Conservation (phyloP, 2,113 vertebrate species). For the Daboia siamensis region DNA sequence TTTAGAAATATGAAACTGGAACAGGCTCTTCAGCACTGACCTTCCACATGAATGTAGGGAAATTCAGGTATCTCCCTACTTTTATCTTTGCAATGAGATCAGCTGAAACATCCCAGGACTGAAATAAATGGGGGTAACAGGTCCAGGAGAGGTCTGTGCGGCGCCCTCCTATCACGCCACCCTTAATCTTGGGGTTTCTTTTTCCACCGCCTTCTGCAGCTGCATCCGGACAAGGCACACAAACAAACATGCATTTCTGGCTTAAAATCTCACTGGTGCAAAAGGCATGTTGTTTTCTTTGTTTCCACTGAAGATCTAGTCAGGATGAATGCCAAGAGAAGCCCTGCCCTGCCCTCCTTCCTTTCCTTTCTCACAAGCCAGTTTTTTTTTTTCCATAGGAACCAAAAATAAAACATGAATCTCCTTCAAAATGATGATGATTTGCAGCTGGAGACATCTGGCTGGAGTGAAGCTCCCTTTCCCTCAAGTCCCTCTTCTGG, state of each 20-base stretch:
- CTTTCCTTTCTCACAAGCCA: not conserved
- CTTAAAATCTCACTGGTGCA: not conserved
- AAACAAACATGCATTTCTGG: not conserved
- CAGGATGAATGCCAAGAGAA: not conserved
- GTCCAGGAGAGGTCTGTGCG: not conserved
- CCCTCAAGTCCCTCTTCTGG: slow-evolving; percentile 16
- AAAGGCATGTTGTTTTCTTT: not conserved
- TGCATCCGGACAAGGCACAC: not conserved
- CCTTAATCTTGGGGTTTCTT: not conserved
- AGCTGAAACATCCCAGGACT: not conserved
- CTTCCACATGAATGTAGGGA: not conserved
- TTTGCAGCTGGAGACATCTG: slow-evolving; percentile 21
- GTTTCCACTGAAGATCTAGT: not conserved
- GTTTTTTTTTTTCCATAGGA: not conserved
- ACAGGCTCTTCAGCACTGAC: not conserved
- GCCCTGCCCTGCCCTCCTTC: not conserved
- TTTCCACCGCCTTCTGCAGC: not conserved
- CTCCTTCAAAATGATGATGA: not conserved
- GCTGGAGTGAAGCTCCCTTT: not conserved
- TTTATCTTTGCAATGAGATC: not conserved
- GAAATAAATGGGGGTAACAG: not conserved
- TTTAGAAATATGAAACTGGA: not conserved
- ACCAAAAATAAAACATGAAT: not conserved
- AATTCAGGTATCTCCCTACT: not conserved
- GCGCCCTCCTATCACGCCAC: not conserved